These are phyloP conservation scores for Tiaroga cobitis DNA, from an alignment of 2,797 vertebrate species.

Conservation along the genomic window DNA sequence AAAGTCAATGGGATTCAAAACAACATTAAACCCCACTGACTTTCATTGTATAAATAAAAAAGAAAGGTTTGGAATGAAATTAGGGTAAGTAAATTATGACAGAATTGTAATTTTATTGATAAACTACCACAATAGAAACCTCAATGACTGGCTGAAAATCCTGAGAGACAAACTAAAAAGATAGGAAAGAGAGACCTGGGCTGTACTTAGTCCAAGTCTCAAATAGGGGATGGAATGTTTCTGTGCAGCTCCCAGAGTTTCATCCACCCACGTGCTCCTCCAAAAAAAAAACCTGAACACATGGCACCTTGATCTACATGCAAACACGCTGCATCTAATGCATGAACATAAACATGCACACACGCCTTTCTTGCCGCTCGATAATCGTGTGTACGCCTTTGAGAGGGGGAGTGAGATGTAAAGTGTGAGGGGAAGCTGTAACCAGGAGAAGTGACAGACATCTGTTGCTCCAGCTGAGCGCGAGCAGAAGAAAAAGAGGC, in stretches of 20 bases:
- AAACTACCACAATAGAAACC: conserved; percentile 13
- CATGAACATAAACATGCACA: conserved; percentile 28
- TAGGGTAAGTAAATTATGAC: background rate
- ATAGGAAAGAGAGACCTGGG: conserved; percentile 1
- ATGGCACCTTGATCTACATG: conserved; percentile 35
- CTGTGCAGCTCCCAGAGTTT: conserved; percentile 57
- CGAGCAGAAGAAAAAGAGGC: conserved; percentile 48
- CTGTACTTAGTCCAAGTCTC: conserved; percentile 63
- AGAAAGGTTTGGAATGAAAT: background rate
- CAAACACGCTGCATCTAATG: conserved; percentile 43
- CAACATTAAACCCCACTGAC: background rate
- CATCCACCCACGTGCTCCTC: conserved; percentile 70
- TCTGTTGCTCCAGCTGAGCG: conserved; percentile 74
- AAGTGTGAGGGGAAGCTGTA: conserved; percentile 39
- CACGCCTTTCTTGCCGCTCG: background rate
- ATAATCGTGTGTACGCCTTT: background rate
- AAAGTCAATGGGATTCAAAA: background rate
- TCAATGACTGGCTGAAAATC: conserved; percentile 14
- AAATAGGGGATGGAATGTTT: conserved; percentile 66
- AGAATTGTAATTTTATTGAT: background rate
- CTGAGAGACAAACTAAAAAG: conserved; percentile 10
- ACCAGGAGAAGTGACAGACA: conserved; percentile 62
- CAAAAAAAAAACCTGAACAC: conserved; percentile 47
- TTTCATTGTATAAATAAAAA: background rate
- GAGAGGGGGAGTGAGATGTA: conserved; percentile 7